phyloP scores from a whole-genome alignment of 92 coral and sea anemone genomes.

The Umimayanthus chanpuru region DNA sequence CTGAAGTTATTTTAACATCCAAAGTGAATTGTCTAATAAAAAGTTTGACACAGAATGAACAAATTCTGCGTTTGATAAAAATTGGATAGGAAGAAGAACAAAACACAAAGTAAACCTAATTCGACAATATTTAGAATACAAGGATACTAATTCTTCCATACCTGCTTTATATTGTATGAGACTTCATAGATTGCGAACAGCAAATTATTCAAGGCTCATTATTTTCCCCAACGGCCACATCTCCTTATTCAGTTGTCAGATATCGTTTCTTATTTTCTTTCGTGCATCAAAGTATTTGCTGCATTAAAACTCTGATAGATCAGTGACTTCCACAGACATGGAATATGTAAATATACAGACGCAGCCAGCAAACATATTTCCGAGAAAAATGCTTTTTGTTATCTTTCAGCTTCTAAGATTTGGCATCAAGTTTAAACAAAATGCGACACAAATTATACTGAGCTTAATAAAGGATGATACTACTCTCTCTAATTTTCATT shows the following conservation, averaged over 20 bases:
- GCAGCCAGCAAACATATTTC: not conserved
- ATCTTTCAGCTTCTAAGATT: not conserved
- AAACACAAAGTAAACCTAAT: not conserved
- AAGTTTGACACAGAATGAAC: no score
- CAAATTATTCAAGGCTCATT: not conserved
- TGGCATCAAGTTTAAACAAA: no score
- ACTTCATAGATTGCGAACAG: not conserved
- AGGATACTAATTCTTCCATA: not conserved
- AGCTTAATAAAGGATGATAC: no score
- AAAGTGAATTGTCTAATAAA: no score
- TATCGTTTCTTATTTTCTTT: no score
- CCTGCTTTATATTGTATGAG: not conserved
- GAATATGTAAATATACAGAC: not conserved
- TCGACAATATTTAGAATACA: not conserved
- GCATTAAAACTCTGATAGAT: not conserved
- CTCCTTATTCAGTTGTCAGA: no score
- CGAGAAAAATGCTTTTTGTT: not conserved
- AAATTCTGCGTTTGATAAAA: no score
- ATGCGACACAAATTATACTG: no score
- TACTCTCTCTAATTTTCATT: no score
- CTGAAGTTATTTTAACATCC: no score
- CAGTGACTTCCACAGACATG: not conserved
- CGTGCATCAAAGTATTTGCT: no score
- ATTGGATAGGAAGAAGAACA: not conserved
- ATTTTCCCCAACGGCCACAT: not conserved